Conservation (phyloP, 2,797 vertebrate genomes). For the Tenualosa thibaudeaui region DNA sequence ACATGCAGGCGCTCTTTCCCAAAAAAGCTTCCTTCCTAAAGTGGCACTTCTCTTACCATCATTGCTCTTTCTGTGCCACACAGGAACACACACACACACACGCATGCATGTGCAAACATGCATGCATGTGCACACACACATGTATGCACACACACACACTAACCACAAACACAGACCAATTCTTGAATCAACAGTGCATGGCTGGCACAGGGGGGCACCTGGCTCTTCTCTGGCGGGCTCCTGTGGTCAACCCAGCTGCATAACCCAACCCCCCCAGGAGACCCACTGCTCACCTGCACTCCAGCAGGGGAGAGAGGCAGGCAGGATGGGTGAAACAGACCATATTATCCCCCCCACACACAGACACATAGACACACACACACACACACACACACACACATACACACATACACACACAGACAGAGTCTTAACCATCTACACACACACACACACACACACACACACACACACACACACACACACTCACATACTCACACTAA, state of each 20-base stretch:
- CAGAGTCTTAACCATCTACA: background rate
- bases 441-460: too few relatives aligned
- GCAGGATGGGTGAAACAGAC: background rate
- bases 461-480: too few relatives aligned
- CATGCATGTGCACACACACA: background rate
- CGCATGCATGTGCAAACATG: background rate
- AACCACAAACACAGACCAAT: background rate
- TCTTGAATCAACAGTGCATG: constrained; percentile 1
- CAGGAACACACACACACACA: background rate
- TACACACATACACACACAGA: background rate
- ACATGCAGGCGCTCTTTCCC: too few relatives aligned
- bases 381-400: constrained; percentile 10
- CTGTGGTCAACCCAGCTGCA: background rate
- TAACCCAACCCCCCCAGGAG: background rate
- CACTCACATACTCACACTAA: background rate
- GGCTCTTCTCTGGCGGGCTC: background rate
- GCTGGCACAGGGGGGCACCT: background rate
- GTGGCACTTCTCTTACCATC: too few relatives aligned
- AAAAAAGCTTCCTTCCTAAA: background rate
- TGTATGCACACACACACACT: background rate
- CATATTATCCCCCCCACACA: background rate
- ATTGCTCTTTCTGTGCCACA: background rate
- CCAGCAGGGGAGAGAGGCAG: background rate
- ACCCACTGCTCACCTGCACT: background rate
- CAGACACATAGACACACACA: background rate